Base-by-base conservation (phyloP, 2,797 vertebrate species). In the Arrhamphus sclerolepis region DNA sequence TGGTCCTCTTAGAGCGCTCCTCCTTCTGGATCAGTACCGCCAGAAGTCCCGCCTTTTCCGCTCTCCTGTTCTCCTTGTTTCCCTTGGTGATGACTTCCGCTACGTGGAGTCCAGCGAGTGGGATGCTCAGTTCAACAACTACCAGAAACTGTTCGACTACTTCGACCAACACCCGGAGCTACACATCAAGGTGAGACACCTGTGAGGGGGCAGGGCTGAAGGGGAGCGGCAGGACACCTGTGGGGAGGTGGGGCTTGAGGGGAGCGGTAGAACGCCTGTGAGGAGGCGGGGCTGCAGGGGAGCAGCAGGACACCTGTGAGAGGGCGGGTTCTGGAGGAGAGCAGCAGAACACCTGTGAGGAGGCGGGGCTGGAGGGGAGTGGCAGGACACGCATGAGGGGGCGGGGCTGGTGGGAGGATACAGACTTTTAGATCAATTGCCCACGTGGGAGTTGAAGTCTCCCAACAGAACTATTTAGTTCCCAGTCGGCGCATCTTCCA, bases 41-140 rank as follows among this genome's bases (percentile, higher is more conserved):
- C 96, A 97, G 89, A 98, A 98, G 87, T 97, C 96, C 38, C 92
- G 93, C 34, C 94, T 98, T 56, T 98, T 92, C 72, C 94, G 93
- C 3, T 94, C 94, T 0, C 90, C 94, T 6, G 94, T 98, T 53
- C 84, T 98, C 0, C 80, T 98, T 46, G 93, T 86, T 58, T 94
- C 96, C 0, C 87, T 98, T 0, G 96, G 96, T 2, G 96, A 98
- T 59, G 96, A 98, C 87, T 98, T 98, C 62, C 94, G 96, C 7
- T 98, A 92, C 39, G 41, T 26, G 1, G 94, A 97, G 50, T 89
- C 92, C 24, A 86, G 84, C 0, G 96, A 98, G 70, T 98, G 96
- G 96, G 94, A 98, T 71, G 93, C 93, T 47, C 96, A 98, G 86
- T 97, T 94, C 81, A 85, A 77, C 39, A 98, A 98, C 89, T 98